Base-by-base conservation (phyloP, 2,888 invertebrate species). In the Xestia ashworthii region DNA sequence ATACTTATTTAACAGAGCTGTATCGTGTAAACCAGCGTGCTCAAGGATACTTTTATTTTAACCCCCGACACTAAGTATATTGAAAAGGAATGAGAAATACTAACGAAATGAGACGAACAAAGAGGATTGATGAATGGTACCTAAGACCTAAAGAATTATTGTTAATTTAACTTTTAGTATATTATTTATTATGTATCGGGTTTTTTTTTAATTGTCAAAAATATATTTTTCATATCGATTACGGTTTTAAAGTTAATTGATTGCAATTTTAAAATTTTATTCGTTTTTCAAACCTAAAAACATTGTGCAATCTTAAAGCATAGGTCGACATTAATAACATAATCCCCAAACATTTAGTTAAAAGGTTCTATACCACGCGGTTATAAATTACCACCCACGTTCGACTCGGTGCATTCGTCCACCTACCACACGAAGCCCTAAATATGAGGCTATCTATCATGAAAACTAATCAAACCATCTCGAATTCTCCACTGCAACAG, bases 391-490 rank as follows among this genome's bases (percentile, higher is more conserved):
- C 66, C 32, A 2, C 48, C 55, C 1, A 44, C 58, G 19, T 50
- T 67, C 44, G 76, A 60, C 25, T 16, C 50, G 50, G 3, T 25
- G 38, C 44, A 70, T 44, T 44, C 83, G 14, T 71, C 41, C 19
- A 69, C 14, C 70, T 64, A 70, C n/a, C 60, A 70, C 66, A 66
- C 32, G 48, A 38, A 71, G 16, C 53, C 38, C 72, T 44, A 62
- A 62, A 84, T 76, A 71, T 71, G 64, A 62, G 62, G 78, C 82
- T 48, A 84, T 84, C 46, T 72, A 82, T 84, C 85, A 72, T 62
- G 22, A 41, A 72, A 85, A 85, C 76, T 85, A 82, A 84, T 85
- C 74, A 73, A 46, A 44, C 70, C 38, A 60, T 76, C 48, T 77
- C 80, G 50, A 71, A 46, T 71, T 16, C 41, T n/a, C 41, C 48